These are phyloP conservation scores for Tachypleus tridentatus DNA, from an alignment of 1,140 invertebrate genomes.

Conservation along the genomic window DNA sequence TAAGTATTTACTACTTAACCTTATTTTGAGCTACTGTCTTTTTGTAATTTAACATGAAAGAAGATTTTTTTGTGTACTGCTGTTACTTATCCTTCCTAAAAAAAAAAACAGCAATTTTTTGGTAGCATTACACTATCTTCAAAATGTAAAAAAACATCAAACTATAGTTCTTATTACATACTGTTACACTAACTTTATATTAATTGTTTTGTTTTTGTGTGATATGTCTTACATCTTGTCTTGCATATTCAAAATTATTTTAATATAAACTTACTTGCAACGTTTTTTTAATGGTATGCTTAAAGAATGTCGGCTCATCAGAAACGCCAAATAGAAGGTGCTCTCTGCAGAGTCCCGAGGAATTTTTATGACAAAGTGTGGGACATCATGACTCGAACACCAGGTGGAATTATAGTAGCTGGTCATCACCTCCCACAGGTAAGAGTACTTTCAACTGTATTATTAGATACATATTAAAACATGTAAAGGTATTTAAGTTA, in stretches of 20 bases:
- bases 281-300: not conserved
- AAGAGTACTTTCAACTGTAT: too few species aligned
- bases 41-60: too few species aligned
- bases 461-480: too few species aligned
- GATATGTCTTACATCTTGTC: not conserved
- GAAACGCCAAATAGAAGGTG: constrained; percentile 82
- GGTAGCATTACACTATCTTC: too few species aligned
- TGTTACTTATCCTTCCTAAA: too few species aligned
- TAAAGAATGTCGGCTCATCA: constrained; percentile 56
- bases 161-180: too few species aligned
- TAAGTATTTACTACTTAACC: too few species aligned
- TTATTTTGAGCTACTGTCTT: too few species aligned
- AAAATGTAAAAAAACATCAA: too few species aligned
- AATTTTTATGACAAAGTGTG: constrained; percentile 89
- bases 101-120: too few species aligned
- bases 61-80: too few species aligned
- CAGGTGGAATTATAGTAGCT: constrained; percentile 72
- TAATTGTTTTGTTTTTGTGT: not conserved
- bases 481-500: too few species aligned
- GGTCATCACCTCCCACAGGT: constrained; percentile 66
- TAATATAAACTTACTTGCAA: not conserved
- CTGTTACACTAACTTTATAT: constrained; percentile 2
- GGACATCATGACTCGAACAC: constrained; percentile 79
- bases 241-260: constrained; percentile 4
- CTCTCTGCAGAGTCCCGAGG: constrained; percentile 82